phyloP scores from a whole-genome alignment of 2,888 invertebrate genomes.

The Lucinisca nassula region DNA sequence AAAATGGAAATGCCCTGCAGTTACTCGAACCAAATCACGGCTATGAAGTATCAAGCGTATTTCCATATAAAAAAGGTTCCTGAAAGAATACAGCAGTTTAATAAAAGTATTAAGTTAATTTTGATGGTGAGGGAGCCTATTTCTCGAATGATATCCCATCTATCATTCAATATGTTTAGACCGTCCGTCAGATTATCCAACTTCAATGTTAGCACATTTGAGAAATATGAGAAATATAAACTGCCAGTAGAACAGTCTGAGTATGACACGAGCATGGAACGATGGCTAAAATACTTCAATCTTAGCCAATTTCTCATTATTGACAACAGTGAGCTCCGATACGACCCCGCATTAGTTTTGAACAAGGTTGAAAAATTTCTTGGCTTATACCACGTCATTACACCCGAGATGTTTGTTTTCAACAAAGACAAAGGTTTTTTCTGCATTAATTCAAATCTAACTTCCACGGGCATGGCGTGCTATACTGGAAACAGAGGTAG shows the following conservation, averaged over 20 bases:
- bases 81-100: background rate
- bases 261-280: background rate
- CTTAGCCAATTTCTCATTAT: background rate
- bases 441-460: background rate
- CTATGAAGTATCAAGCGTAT: background rate
- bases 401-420: background rate
- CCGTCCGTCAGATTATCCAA: background rate
- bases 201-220: background rate
- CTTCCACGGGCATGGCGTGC: background rate
- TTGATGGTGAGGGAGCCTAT: background rate
- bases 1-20: background rate
- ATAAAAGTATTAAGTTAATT: background rate
- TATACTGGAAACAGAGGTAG: background rate
- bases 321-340: background rate
- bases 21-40: background rate
- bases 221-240: too few relatives aligned
- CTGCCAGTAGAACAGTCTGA: background rate
- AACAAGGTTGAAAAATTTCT: background rate
- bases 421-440: background rate
- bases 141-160: background rate
- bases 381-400: background rate
- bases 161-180: background rate
- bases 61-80: background rate
- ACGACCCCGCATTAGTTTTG: background rate
- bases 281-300: background rate